Evolutionary conservation across 1,140 invertebrate species (phyloP).

Genomic region (Drosophila elegans): DNA sequence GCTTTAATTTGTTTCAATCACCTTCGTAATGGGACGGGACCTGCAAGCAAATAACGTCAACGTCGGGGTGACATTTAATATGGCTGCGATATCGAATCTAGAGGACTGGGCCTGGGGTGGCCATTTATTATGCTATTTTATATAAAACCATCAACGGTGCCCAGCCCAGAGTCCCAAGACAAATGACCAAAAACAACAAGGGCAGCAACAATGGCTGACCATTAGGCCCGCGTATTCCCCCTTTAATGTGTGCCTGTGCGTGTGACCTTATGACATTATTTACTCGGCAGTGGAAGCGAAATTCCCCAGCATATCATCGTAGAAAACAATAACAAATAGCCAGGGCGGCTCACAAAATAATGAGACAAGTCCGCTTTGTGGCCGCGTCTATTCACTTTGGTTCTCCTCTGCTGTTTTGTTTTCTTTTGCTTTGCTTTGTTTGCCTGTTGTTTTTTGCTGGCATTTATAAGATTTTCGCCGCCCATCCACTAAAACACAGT

Average conservation of each 20-base stretch:
- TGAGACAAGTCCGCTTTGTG: conserved; percentile 61
- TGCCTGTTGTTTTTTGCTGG: conserved; percentile 30
- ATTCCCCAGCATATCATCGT: conserved; percentile 43
- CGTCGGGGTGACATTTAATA: conserved; percentile 35
- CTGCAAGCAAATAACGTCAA: conserved; percentile 18
- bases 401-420: conserved; percentile 17
- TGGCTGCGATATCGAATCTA: conserved; percentile 27
- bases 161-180: conserved; percentile 50
- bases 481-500: conserved; percentile 26
- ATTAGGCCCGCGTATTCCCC: conserved; percentile 34
- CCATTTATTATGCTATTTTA: conserved; percentile 57
- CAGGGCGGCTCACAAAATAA: conserved; percentile 54
- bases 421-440: conserved; percentile 24
- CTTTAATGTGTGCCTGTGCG: conserved; percentile 35
- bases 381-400: conserved; percentile 20
- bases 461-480: conserved; percentile 49
- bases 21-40: conserved; percentile 22
- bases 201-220: conserved; percentile 37
- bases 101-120: conserved; percentile 29
- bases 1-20: conserved; percentile 39
- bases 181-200: conserved; percentile 47
- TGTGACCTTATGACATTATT: conserved; percentile 80
- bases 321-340: conserved; percentile 50
- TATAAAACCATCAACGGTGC: conserved; percentile 39
- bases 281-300: conserved; percentile 26